Evolutionary conservation across 2,888 invertebrate species (phyloP).

Genomic region (Ecdyonurus torrentis): DNA sequence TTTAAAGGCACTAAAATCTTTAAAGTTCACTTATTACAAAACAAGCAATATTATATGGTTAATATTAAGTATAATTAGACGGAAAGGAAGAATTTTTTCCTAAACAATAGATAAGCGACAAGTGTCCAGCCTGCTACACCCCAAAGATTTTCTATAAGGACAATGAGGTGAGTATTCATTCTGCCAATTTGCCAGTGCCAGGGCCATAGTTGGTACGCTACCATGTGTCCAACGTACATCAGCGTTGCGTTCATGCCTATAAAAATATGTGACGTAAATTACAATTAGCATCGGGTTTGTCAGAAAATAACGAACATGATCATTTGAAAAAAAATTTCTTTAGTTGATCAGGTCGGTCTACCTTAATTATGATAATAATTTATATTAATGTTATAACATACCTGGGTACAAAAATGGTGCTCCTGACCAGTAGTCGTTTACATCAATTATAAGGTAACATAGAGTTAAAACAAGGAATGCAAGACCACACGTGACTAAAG

Average conservation of each 20-base stretch:
- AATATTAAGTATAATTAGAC: conserved; percentile 28
- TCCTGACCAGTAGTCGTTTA: conserved; percentile 57
- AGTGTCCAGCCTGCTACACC: conserved; percentile 69
- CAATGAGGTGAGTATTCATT: conserved; percentile 56
- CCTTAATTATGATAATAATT: neutral
- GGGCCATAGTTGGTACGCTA: conserved; percentile 62
- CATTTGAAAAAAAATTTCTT: too few relatives aligned
- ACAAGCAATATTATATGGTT: too few relatives aligned
- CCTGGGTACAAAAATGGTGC: conserved; percentile 76
- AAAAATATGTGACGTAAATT: too few relatives aligned
- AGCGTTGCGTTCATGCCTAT: conserved; percentile 81
- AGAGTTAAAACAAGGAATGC: conserved; percentile 55
- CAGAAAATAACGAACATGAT: too few relatives aligned
- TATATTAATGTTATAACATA: conserved; percentile 17
- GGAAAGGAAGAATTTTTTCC: conserved; percentile 52
- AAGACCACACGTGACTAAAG: conserved; percentile 61
- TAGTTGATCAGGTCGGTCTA: too few relatives aligned
- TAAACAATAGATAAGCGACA: conserved; percentile 59
- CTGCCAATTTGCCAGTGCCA: conserved; percentile 54
- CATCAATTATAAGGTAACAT: conserved; percentile 66
- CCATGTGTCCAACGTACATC: conserved; percentile 70
- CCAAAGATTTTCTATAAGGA: conserved; percentile 61
- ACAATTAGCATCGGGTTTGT: too few relatives aligned
- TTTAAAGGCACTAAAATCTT: too few relatives aligned
- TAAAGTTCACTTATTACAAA: too few relatives aligned